Base-by-base conservation (phyloP, 64 coral and sea anemone genomes). In the Orbicella faveolata region DNA sequence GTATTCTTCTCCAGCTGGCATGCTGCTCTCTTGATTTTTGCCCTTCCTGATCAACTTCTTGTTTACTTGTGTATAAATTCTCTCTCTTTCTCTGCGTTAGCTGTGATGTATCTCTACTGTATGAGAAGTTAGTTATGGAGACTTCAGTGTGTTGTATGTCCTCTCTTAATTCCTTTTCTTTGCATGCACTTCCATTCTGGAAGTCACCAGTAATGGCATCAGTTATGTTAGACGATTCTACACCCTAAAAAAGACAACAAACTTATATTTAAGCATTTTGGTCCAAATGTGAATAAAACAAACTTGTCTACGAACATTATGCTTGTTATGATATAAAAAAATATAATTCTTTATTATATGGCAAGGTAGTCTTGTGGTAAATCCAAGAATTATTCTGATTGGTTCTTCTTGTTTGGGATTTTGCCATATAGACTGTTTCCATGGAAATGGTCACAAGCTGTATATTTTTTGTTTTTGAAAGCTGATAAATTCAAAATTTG, bases 1-100 rank as follows among this genome's bases (percentile, higher is more conserved):
- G 48, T 59, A 99, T 96, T 91, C 94, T 95, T 36, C 84, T 99
- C 97, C 97, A 99, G 15, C 91, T 93, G 21, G 86, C 84, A 7
- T 93, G 17, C 33, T 94, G 77, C 79, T 88, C 78, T 72, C 76
- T 18, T 87, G 54, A 84, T 75, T 87, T 83, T 13, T 53, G 75
- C 52, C 88, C 63, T 79, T 76, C 75, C 6, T 62, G 83, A 15
- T 76, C 82, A 61, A 73, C 33, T 23, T 59, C 30, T 41, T 37
- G 81, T 13, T 86, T 53, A 13, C 53, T 83, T 15, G 26, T 52
- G 17, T 87, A 37, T 83, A 69, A 90, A 74, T 54, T 36, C 33
- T 61, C 89, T 66, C 81, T 88, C 39, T 76, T 89, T 85, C 92
- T 94, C 41, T 85, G 82, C 52, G 82, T 85, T 52, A 85, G 13